Percentiles rank a stretch among this genome's conserved stretches.
These are phyloP conservation scores for Drosophila nr. perissopoda DNA, from an alignment of 2,888 invertebrate species.

Conservation along the genomic window DNA sequence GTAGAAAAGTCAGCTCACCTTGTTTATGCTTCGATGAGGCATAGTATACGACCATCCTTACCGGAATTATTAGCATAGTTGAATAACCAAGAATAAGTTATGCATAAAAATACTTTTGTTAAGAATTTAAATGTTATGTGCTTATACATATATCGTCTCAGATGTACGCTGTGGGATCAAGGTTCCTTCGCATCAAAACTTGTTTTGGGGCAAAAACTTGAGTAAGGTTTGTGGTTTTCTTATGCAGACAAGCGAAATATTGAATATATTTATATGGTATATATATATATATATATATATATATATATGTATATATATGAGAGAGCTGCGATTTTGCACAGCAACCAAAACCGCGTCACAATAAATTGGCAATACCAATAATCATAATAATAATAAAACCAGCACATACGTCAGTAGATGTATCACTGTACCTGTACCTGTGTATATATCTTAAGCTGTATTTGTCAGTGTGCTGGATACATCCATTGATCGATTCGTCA, in stretches of 20 bases:
- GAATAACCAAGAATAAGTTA: slow-evolving; percentile 56
- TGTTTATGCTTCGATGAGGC: slow-evolving; percentile 37
- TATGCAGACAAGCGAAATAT: neutral
- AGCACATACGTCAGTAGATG: slow-evolving; percentile 9
- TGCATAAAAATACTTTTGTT: slow-evolving; percentile 65
- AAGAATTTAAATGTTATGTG: slow-evolving; percentile 31
- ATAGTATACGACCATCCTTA: slow-evolving; percentile 61
- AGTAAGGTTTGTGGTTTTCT: slow-evolving; percentile 21
- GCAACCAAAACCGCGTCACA: slow-evolving; percentile 37
- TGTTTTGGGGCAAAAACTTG: slow-evolving; percentile 32
- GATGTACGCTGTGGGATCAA: slow-evolving; percentile 40
- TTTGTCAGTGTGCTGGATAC: slow-evolving; percentile 8
- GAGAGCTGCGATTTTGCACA: slow-evolving; percentile 4
- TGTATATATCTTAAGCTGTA: slow-evolving; percentile 17
- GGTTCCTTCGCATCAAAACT: slow-evolving; percentile 47
- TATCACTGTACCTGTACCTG: slow-evolving; percentile 8
- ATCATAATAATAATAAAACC: slow-evolving; percentile 48
- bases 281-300: neutral
- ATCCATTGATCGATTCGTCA: slow-evolving; percentile 70
- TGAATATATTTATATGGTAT: neutral
- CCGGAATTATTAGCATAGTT: slow-evolving; percentile 75
- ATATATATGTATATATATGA: too few relatives aligned
- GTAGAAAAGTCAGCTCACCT: slow-evolving; percentile 21
- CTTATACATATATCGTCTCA: neutral
- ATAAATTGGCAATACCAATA: slow-evolving; percentile 22